phyloP scores from a whole-genome alignment of 1,140 invertebrate species.

The Drosophila takahashii region DNA sequence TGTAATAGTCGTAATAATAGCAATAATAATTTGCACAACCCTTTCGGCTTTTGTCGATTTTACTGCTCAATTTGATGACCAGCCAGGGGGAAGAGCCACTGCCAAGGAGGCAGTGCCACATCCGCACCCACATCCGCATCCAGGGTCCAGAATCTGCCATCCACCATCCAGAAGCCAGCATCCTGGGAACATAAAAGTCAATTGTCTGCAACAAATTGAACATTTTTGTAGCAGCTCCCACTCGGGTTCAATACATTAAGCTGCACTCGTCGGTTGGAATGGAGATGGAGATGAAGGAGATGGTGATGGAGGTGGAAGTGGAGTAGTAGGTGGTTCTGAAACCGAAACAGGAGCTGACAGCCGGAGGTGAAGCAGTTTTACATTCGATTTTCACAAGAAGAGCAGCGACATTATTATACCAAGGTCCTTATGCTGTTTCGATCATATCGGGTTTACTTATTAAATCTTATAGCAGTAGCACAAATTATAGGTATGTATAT shows the following conservation, averaged over 20 bases:
- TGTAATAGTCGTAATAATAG: conserved; percentile 74
- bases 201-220: conserved; percentile 70
- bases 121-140: conserved; percentile 3
- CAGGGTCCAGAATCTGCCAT: conserved; percentile 5
- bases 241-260: conserved; percentile 34
- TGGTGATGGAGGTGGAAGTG: not conserved
- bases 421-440: not conserved
- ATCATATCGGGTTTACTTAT: not conserved
- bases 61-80: conserved; percentile 73
- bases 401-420: not conserved
- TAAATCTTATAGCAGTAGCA: too few relatives aligned
- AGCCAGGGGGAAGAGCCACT: conserved; percentile 19
- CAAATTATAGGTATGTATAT: too few relatives aligned
- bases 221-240: conserved; percentile 49
- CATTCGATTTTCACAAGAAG: not conserved
- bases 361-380: conserved; percentile 9
- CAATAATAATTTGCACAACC: conserved; percentile 79
- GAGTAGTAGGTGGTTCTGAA: not conserved
- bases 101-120: conserved; percentile 2
- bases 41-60: conserved; percentile 69
- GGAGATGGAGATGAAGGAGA: not conserved
- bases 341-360: conserved; percentile 6
- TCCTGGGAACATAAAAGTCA: conserved; percentile 56
- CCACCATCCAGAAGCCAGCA: conserved; percentile 1
- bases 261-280: conserved; percentile 1